Conservation (phyloP, 2,113 vertebrate species). For the Melanocharis versteri region DNA sequence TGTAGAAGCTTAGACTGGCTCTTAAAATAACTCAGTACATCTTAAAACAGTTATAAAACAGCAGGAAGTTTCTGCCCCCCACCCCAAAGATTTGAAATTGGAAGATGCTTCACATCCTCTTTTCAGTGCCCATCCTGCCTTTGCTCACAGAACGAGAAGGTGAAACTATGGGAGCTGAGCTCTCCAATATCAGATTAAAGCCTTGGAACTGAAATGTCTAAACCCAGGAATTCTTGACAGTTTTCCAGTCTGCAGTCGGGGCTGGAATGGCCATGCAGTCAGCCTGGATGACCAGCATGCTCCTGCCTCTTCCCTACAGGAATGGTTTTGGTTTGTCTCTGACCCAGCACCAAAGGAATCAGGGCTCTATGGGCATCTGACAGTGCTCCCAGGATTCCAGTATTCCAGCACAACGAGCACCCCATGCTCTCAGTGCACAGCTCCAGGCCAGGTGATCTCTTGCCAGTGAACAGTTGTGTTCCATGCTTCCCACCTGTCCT, state of each 20-base stretch:
- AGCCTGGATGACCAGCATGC: neutral
- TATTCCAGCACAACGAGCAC: neutral
- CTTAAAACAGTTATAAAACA: neutral
- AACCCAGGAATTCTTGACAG: neutral
- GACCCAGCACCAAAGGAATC: neutral
- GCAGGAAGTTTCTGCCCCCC: neutral
- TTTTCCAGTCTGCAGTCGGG: neutral
- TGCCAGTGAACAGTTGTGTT: neutral
- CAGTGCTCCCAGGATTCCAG: neutral
- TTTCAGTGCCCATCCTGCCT: neutral
- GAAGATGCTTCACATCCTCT: neutral
- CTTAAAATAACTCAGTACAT: neutral
- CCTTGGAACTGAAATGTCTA: neutral
- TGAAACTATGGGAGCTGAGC: neutral
- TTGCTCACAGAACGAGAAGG: neutral
- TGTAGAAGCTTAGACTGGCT: neutral
- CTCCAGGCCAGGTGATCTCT: neutral
- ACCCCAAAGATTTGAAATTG: fast-evolving
- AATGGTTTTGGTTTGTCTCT: neutral
- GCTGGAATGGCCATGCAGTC: neutral
- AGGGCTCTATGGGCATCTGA: neutral
- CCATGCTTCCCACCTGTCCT: neutral
- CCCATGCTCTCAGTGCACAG: neutral
- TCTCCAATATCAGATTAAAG: neutral
- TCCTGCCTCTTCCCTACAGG: neutral